Evolutionary conservation across 2,888 invertebrate genomes (phyloP).

Genomic region (Ectropis crepuscularia): DNA sequence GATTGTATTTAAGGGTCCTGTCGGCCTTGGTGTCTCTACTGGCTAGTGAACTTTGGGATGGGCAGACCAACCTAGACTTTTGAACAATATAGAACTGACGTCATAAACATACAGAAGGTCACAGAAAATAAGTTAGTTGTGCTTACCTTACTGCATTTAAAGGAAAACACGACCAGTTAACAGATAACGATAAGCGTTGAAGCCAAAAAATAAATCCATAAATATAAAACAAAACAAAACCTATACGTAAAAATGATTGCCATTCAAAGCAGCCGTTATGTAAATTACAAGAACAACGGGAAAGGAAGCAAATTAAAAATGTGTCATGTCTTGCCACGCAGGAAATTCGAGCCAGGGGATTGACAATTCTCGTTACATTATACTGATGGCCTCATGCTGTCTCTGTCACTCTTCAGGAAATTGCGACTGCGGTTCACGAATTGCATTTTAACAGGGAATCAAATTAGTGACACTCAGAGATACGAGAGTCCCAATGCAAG

Average conservation of each 20-base stretch:
- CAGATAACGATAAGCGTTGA: not conserved
- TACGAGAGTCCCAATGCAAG: no score
- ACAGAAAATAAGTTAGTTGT: no score
- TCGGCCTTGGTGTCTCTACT: no score
- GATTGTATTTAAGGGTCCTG: no score
- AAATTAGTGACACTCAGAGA: no score
- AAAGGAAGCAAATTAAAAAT: constrained; percentile 33
- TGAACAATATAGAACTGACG: no score
- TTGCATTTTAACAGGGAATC: no score
- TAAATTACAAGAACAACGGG: constrained; percentile 23
- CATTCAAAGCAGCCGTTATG: constrained; percentile 13
- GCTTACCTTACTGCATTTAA: no score
- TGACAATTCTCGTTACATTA: constrained; percentile 11
- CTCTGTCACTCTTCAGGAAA: not conserved
- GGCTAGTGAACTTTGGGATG: no score
- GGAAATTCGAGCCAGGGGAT: constrained; percentile 26
- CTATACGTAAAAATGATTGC: constrained; percentile 2
- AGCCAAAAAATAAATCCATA: not conserved
- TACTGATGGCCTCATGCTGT: not conserved
- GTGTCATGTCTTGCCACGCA: constrained; percentile 28
- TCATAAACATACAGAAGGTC: no score
- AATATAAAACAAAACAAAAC: not conserved
- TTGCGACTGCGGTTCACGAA: not conserved
- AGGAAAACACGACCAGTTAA: no score
- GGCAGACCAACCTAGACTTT: no score